Conservation (phyloP, 2,888 invertebrate genomes). For the Protodeltote pygarga region DNA sequence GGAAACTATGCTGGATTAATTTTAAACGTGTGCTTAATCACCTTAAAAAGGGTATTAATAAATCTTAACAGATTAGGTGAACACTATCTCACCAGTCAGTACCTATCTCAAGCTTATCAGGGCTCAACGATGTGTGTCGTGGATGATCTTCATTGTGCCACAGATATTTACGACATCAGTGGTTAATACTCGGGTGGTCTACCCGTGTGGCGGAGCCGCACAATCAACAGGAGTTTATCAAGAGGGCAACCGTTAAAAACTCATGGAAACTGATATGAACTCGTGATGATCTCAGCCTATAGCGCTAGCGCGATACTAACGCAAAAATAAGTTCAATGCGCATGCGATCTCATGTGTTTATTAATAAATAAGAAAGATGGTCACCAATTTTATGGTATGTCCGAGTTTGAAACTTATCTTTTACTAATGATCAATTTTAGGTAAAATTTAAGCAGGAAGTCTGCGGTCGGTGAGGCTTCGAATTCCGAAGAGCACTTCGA, state of each 20-base stretch:
- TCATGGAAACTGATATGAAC: conserved; percentile 66
- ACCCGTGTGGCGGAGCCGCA: conserved; percentile 57
- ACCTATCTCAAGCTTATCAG: conserved; percentile 71
- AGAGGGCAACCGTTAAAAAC: conserved; percentile 70
- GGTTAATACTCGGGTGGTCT: conserved; percentile 75
- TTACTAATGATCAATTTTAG: too few relatives aligned
- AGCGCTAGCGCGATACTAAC: conserved; percentile 47
- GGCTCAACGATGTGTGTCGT: conserved; percentile 62
- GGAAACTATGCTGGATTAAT: conserved; percentile 25
- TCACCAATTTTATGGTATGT: too few relatives aligned
- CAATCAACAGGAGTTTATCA: conserved; percentile 73
- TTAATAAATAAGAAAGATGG: neutral
- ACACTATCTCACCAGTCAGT: conserved; percentile 45
- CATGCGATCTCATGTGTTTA: neutral
- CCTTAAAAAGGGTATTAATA: conserved; percentile 56
- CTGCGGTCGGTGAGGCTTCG: too few relatives aligned
- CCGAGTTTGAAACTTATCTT: too few relatives aligned
- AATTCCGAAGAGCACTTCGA: too few relatives aligned
- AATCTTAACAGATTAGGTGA: conserved; percentile 61
- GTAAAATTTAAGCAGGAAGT: too few relatives aligned
- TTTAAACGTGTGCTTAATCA: conserved; percentile 39
- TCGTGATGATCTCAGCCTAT: conserved; percentile 51
- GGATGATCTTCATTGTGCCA: conserved; percentile 79
- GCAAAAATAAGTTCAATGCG: conserved; percentile 28
- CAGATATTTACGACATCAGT: conserved; percentile 73